phyloP scores from a whole-genome alignment of 2,113 vertebrate genomes.

The Aepyceros melampus region DNA sequence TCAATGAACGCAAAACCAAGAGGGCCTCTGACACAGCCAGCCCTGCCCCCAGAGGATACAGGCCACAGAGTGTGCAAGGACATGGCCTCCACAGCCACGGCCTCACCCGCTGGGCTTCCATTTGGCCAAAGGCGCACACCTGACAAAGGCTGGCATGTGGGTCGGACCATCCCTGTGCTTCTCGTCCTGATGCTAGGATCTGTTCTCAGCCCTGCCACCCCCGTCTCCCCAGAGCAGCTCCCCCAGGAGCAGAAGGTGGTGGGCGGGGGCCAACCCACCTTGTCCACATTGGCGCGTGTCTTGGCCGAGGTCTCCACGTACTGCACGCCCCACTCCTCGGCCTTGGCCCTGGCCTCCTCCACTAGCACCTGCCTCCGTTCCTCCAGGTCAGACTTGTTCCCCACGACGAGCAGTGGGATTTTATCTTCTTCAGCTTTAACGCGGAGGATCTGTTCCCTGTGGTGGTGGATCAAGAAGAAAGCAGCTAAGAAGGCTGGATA shows the following conservation, averaged over 20 bases:
- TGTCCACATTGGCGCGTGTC: conserved; percentile 97
- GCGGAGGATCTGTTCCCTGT: conserved; percentile 96
- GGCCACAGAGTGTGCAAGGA: not conserved
- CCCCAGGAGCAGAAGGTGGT: not conserved
- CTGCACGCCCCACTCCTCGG: conserved; percentile 93
- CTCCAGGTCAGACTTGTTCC: conserved; percentile 97
- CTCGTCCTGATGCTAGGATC: not conserved
- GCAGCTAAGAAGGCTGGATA: not conserved
- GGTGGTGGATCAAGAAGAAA: conserved; percentile 37
- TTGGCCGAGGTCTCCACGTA: conserved; percentile 98
- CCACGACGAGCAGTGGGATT: conserved; percentile 94
- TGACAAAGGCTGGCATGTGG: not conserved
- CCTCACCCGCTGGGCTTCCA: not conserved
- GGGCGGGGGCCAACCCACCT: conserved; percentile 79
- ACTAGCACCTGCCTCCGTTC: conserved; percentile 92
- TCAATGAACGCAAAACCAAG: not conserved
- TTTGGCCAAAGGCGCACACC: not conserved
- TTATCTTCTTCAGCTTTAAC: conserved; percentile 96
- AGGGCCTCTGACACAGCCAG: not conserved
- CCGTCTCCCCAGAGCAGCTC: not conserved
- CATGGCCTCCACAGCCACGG: rapidly evolving
- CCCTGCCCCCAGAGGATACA: not conserved
- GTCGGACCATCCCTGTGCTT: not conserved
- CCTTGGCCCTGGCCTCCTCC: conserved; percentile 88
- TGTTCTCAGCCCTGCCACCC: not conserved